Evolutionary conservation across 1,140 invertebrate genomes (phyloP), one percentile per base, ranked within the genome.

Genomic region (Hylaeus volcanicus): DNA sequence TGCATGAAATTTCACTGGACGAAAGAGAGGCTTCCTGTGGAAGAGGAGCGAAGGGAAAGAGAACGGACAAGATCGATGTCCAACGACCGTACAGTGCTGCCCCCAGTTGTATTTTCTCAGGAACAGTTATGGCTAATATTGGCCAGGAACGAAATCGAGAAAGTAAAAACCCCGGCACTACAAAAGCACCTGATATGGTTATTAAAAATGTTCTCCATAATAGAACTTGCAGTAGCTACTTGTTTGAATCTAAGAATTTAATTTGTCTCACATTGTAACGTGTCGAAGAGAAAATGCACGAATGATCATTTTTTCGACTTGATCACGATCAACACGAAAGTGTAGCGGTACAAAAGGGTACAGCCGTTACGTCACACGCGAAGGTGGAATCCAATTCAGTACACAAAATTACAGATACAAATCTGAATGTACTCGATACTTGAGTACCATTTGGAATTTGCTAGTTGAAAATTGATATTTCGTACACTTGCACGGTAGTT

Each of bases 11-110:
- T 66, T 39, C 26, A 60, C 58, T 56, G 43, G 78, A 77, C 26
- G 71, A 61, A 11, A 26, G 60, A 68, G 72, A 75, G 63, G 78
- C n/a, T 80, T 58, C 63, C 64, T 53, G 69, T 81, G 53, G n/a
- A 75, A 58, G 51, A 72, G 26, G 68, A 74, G 61, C 75, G 58
- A 79, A 45, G 79, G 45, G 78, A 41, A 70, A 58, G 58, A 63
- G 71, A 63, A 60, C 76, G 66, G 70, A 84, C 60, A 89, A 89
- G 91, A 92, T 92, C 91, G 91, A 92, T 92, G 89, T 85, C 74
- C 85, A 79, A 80, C 84, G 81, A 69, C 82, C 81, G 88, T 87
- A 86, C 85, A 83, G 89, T 92, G 90, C 85, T 91, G 91, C 90
- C 90, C 70, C 84, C 71, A 79, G 71, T 81, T 68, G 80, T 64